Base-by-base conservation (phyloP, 2,888 invertebrate genomes). In the Anaspis maculata region DNA sequence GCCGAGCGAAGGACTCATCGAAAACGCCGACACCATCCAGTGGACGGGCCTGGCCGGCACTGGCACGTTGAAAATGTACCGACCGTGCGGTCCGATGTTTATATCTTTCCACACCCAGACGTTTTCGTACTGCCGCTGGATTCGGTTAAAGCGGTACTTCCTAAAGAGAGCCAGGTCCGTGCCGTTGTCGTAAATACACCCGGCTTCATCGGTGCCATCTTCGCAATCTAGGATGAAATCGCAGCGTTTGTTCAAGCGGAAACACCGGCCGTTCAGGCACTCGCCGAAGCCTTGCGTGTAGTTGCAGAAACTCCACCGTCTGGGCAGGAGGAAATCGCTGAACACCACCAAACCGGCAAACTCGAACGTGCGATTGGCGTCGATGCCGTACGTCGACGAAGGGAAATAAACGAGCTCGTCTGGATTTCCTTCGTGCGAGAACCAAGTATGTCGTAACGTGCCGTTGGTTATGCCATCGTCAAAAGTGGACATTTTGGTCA, bases 91-190 rank as follows among this genome's bases (percentile, higher is more conserved):
- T 0, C 87, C 91, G 55, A 92, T 89, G 64, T 91, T 91, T 30
- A 89, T 79, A 66, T 94, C 94, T 41, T 82, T 79, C 95, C 95
- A 96, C 32, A 94, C 67, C 95, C 95, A 96, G 35, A 87, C 85
- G 64, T 92, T 91, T 54, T 92, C 90, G 65, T 92, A 95, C 59
- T 91, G 87, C 0, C 94, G 74, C 57, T 87, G 83, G 37, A 92
- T 78, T 38, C 90, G 76, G 66, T 88, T 94, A 62, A 89, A 89
- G 2, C 92, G 76, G 66, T 79, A 77, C 61, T 87, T 85, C 44
- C 89, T 73, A 70, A 86, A 91, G 50, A 78, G 69, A 0, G 72
- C 56, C 44, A 89, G 61, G 41, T 84, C 82, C 4, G 83, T 83
- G 21, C 70, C 71, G 48, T 81, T 79, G 39, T 76, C 75, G 40